These are phyloP conservation scores for Stenopsyche tienmushanensis DNA, from an alignment of 1,140 invertebrate species.

Conservation along the genomic window DNA sequence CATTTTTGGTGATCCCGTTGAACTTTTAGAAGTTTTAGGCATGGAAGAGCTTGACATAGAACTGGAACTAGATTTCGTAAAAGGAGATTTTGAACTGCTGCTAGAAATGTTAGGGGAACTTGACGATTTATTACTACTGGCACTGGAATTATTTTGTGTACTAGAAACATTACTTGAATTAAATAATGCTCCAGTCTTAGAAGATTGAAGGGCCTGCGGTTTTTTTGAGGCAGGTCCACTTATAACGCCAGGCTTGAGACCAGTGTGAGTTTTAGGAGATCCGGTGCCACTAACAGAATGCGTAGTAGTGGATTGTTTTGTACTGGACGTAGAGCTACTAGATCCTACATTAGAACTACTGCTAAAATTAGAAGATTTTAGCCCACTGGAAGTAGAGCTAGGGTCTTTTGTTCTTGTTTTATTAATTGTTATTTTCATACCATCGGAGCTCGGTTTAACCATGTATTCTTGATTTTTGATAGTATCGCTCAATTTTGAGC, in stretches of 20 bases:
- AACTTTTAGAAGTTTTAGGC: slow-evolving; percentile 52
- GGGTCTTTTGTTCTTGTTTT: slow-evolving; percentile 75
- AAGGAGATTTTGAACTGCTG: slow-evolving; percentile 55
- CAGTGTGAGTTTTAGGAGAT: slow-evolving; percentile 76
- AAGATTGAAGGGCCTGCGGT: slow-evolving; percentile 59
- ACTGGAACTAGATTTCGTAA: slow-evolving; percentile 59
- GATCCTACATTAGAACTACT: slow-evolving; percentile 47
- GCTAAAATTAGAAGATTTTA: slow-evolving; percentile 45
- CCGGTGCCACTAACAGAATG: slow-evolving; percentile 59
- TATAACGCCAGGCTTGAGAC: slow-evolving; percentile 79
- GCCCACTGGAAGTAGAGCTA: slow-evolving; percentile 49
- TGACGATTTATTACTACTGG: slow-evolving; percentile 47
- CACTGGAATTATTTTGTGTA: slow-evolving; percentile 47
- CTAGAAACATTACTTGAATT: slow-evolving; percentile 45
- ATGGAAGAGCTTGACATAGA: slow-evolving; percentile 58
- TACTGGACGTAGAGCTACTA: slow-evolving; percentile 42
- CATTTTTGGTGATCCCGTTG: slow-evolving; percentile 53
- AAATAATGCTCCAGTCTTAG: slow-evolving; percentile 52
- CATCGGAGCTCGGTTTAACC: slow-evolving; percentile 80
- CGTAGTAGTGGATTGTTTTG: slow-evolving; percentile 51
- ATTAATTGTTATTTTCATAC: slow-evolving; percentile 87
- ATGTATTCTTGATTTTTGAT: slow-evolving; percentile 80
- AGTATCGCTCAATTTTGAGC: slow-evolving; percentile 59
- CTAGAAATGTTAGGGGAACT: slow-evolving; percentile 42
- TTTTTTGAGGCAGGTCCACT: slow-evolving; percentile 80